phyloP scores from a whole-genome alignment of 2,113 vertebrate species.

The Formicarius rufipectus region DNA sequence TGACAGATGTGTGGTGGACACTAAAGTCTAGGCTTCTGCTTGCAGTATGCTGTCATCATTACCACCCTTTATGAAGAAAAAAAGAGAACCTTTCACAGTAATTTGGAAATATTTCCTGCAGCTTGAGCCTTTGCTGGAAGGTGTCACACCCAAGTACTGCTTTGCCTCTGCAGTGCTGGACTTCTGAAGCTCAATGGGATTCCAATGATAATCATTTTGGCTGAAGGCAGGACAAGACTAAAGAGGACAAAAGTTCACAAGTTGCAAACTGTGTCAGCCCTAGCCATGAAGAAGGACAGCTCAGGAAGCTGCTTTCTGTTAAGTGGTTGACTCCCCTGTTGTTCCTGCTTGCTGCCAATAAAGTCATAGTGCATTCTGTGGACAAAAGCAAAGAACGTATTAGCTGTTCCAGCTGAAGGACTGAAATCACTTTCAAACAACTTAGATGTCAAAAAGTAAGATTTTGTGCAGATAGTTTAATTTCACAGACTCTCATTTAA shows the following conservation, averaged over 20 bases:
- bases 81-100: background rate
- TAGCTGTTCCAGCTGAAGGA: background rate
- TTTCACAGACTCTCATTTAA: background rate
- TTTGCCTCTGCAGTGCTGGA: background rate
- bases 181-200: background rate
- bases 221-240: background rate
- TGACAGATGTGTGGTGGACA: background rate
- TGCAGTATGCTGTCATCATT: background rate
- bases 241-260: background rate
- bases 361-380: background rate
- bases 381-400: background rate
- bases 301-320: background rate
- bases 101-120: background rate
- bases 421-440: background rate
- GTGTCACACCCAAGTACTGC: background rate
- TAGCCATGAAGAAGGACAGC: background rate
- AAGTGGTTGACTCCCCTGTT: background rate
- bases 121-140: background rate
- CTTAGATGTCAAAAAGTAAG: background rate
- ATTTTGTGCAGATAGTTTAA: background rate
- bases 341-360: fast-evolving
- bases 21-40: fast-evolving
- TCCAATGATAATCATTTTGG: background rate
- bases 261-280: background rate
- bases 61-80: background rate